Evolutionary conservation across 2,797 vertebrate genomes (phyloP), one percentile per base, ranked within the genome.

Genomic region (Diplodus puntazzo): DNA sequence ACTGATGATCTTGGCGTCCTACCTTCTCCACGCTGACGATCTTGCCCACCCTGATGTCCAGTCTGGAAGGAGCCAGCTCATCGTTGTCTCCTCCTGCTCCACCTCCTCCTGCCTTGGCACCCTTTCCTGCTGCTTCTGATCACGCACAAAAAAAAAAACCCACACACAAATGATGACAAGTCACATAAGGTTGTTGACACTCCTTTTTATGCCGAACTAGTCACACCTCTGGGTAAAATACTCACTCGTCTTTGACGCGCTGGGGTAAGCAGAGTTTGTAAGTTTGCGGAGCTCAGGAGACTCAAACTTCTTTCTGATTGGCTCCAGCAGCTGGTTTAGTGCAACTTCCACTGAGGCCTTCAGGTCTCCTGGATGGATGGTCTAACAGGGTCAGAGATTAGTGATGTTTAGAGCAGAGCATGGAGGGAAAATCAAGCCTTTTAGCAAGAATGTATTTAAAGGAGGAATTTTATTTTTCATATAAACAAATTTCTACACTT

Each of bases 241-340:
- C 96, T 94, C 88, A 99, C 98, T 98, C 82, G 94, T 96, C 94
- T 97, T 99, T 4, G 96, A 92, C 0, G 92, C 85, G 13, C 89
- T 92, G 12, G 98, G 98, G 88, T 99, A 99, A 0, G 98, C 98
- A 0, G 90, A 55, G 0, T 70, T 95, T 72, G 93, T 91, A 30
- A 99, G 95, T 88, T 99, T 97, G 84, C 94, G 97, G 87, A 99
- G 95, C 77, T 97, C 97, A 0, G 96, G 95, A 1, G 81, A 93
- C 90, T 95, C 94, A 88, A 99, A 99, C 92, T 96, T 99, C 85
- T 98, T 98, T 77, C 98, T 96, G 93, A 99, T 98, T 50, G 98
- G 98, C 42, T 98, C 97, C 70, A 99, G 92, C 50, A 99, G 94
- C 49, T 97, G 96, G 92, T 99, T 98, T 60, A 99, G 91, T 6